A percentile compares a stretch with the other conserved stretches of the same genome.
Conservation (phyloP, 2,797 vertebrate genomes). For the Sebastes diploproa region DNA sequence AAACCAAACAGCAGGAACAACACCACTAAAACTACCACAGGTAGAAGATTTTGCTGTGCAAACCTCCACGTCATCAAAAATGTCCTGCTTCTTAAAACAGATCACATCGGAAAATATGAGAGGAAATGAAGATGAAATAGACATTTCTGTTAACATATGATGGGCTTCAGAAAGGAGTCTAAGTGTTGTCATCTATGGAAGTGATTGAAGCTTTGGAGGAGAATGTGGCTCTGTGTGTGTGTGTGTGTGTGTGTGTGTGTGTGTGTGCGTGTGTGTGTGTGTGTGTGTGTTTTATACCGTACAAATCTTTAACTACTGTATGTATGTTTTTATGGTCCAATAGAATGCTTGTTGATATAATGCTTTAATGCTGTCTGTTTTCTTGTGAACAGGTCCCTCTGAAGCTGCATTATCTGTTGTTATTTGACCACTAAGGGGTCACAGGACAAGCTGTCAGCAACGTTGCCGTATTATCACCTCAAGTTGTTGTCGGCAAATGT, state of each 20-base stretch:
- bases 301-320: neutral
- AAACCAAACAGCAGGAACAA: neutral
- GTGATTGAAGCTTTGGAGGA: neutral
- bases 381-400: neutral
- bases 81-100: neutral
- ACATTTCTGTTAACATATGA: neutral
- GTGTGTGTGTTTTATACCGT: neutral
- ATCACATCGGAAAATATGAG: neutral
- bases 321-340: neutral
- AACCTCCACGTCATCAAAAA: slow-evolving; percentile 49
- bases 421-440: no score
- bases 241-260: neutral
- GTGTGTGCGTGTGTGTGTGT: neutral
- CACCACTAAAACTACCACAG: neutral
- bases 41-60: neutral
- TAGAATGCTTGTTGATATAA: no score
- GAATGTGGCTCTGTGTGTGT: neutral
- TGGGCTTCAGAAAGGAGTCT: neutral
- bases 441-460: no score
- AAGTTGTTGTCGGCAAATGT: no score
- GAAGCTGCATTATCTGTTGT: neutral
- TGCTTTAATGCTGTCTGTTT: neutral
- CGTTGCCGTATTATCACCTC: no score
- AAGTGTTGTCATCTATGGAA: neutral
- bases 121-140: neutral